A percentile compares a stretch with the other conserved stretches of the same genome.
Conservation (phyloP, 2,888 invertebrate genomes). For the Julus scanicus region DNA sequence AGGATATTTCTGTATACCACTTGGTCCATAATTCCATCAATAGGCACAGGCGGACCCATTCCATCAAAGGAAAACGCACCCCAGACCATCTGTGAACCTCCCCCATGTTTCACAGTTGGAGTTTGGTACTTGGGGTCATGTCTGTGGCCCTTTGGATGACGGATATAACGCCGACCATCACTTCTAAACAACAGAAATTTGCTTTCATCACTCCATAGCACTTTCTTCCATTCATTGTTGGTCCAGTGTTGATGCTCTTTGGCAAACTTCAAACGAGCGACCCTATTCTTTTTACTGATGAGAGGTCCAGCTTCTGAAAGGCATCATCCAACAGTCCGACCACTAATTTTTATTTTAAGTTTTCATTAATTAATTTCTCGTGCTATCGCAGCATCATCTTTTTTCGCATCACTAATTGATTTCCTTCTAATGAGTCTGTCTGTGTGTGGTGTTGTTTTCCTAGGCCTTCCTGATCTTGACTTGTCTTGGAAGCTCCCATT, state of each 20-base stretch:
- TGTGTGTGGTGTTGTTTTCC: too few relatives aligned
- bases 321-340: not conserved
- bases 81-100: not conserved
- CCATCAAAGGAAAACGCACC: not conserved
- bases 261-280: not conserved
- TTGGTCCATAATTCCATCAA: not conserved
- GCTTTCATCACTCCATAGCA: constrained; percentile 18
- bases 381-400: not conserved
- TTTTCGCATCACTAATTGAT: not conserved
- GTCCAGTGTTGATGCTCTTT: constrained; percentile 40
- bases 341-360: not conserved
- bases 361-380: not conserved
- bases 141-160: not conserved
- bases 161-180: not conserved
- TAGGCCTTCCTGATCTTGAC: not conserved
- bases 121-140: constrained; percentile 15
- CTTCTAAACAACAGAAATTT: constrained; percentile 26
- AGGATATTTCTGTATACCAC: not conserved
- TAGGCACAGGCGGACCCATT: constrained; percentile 22
- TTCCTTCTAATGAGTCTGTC: too few relatives aligned
- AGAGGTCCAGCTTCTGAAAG: not conserved
- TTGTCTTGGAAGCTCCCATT: constrained; percentile 33
- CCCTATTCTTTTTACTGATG: not conserved
- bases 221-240: not conserved
- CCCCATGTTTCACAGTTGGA: constrained; percentile 24